Base-by-base conservation (phyloP, 2,888 invertebrate species). In the Platynereis dumerilii region DNA sequence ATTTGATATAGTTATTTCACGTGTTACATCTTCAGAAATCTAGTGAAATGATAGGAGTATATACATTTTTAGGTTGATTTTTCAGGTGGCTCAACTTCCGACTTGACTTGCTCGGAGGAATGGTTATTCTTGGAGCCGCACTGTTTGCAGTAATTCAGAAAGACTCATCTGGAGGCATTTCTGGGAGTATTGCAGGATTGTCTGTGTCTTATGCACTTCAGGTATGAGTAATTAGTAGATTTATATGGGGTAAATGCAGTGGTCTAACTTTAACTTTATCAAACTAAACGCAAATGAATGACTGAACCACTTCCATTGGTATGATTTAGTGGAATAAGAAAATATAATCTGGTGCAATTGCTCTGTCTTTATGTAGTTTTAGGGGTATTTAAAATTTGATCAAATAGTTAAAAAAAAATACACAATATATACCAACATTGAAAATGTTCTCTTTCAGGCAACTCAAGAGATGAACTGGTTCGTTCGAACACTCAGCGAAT, bases 401-500 rank as follows among this genome's bases (percentile, higher is more conserved):
- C 10, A 42, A 42, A 42, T 17, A 42, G 17, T 12, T 17, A 42
- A 42, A 42, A 42, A 42, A 42, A 42, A 42, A 42, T 17, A 42
- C 42, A 42, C 42, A 42, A 42, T 12, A 12, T 42, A 42, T 42
- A 42, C 17, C 17, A 42, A 17, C 10, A 42, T 42, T 12, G 10
- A 17, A 42, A 42, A 12, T n/a, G n/a, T 20, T 48, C 22, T 48
- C 22, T 48, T 80, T 60, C 74, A 78, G 75, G 91, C 94, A 65
- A 96, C 96, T 0, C 93, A 93, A 88, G 93, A 93, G 0, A 86
- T 98, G 42, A 97, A 96, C 85, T 96, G 95, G 93, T 86, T 97
- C 74, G 96, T 97, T 27, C 88, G 96, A 72, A 94, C 95, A 92
- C 92, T 94, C 0, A 93, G 94, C 0, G 96, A 96, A 80, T 91